Percentiles rank a stretch among this genome's conserved stretches.
Conservation (phyloP, 2,888 invertebrate genomes). For the Gordius sp. region DNA sequence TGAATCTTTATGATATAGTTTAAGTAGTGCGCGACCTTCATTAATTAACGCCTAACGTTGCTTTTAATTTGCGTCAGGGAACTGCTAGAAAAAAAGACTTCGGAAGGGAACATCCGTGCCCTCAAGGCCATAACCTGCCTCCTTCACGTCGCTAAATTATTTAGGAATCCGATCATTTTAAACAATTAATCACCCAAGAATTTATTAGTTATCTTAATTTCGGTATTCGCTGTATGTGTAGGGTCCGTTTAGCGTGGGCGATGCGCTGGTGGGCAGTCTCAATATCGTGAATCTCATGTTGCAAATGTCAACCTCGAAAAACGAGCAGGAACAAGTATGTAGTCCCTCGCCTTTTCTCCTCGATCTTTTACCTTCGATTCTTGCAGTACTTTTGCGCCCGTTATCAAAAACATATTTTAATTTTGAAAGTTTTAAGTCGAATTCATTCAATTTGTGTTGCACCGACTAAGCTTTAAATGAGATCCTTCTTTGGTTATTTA, state of each 20-base stretch:
- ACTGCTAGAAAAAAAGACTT: too few species aligned
- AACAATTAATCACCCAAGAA: too few species aligned
- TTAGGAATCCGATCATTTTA: too few species aligned
- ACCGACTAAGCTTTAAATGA: not conserved
- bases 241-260: slow-evolving; percentile 76
- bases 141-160: too few species aligned
- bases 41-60: too few species aligned
- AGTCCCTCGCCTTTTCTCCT: not conserved
- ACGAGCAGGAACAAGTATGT: slow-evolving; percentile 42
- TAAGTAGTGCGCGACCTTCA: too few species aligned
- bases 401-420: not conserved
- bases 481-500: slow-evolving; percentile 15
- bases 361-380: not conserved
- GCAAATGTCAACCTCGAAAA: slow-evolving; percentile 79
- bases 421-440: not conserved
- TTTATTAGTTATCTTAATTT: too few species aligned
- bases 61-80: too few species aligned
- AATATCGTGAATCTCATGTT: slow-evolving; percentile 83
- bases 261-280: slow-evolving; percentile 36
- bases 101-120: too few species aligned
- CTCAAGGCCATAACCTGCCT: too few species aligned
- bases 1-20: too few species aligned
- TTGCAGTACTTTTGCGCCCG: not conserved
- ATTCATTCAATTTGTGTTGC: too few species aligned
- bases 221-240: slow-evolving; percentile 26